Base-by-base conservation (phyloP, 1,140 invertebrate species). In the Lordiphosa clarofinis region DNA sequence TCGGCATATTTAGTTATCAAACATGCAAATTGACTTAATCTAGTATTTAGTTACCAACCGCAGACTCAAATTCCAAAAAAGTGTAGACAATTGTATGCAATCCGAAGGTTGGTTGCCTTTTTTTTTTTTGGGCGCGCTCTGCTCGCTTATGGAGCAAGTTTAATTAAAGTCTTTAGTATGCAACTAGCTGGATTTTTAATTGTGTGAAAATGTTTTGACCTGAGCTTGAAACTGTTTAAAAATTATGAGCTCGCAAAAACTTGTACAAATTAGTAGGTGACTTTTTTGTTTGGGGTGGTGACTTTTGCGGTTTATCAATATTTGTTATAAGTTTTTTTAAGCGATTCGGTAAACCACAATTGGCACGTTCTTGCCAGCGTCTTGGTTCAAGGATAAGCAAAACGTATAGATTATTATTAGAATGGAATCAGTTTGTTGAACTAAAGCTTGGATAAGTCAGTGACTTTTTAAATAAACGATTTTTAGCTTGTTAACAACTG, bases 1-100 rank as follows among this genome's bases (percentile, higher is more conserved):
- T 59, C 72, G 74, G 75, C 75, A 56, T 28, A 28, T 28, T 7
- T 7, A 28, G 5, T 28, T 28, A 28, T 28, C 24, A 28, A 28
- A 37, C 75, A 81, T 81, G 75, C 75, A 81, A 81, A 81, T 81
- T 81, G 75, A 71, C 71, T 81, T 81, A 81, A 81, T 81, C 75
- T 81, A 75, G 66, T 75, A 81, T 81, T 81, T 71, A 71, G 70
- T 58, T 78, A 65, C 74, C 78, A 57, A 47, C 49, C 21, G 21
- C 21, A 21, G 21, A 21, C n/a, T n/a, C n/a, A n/a, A n/a, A n/a
- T n/a, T 4, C 4, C 66, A 61, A 75, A 43, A 48, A 43, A 56
- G 40, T 28, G 24, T 28, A 74, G 61, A 68, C 75, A 81, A 81
- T 81, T 81, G 75, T 74, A 75, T 71, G 56, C 71, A 67, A 47